These are phyloP conservation scores for Nephrocerus scutellatus DNA, from an alignment of 2,888 invertebrate species.

Conservation along the genomic window DNA sequence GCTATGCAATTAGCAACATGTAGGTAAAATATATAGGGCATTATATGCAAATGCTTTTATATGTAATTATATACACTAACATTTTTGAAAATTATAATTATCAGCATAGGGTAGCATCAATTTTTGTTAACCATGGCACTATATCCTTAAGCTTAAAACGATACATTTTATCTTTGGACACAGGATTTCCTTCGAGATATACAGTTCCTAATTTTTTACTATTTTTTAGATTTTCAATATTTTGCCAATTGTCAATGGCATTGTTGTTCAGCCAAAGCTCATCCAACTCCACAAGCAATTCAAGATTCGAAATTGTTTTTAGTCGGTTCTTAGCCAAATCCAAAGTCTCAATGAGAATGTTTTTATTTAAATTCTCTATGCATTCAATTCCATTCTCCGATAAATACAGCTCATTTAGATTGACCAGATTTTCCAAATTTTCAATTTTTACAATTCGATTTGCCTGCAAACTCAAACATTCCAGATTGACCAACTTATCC, in stretches of 20 bases:
- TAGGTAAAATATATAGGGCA: no score
- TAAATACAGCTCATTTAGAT: slow-evolving; percentile 81
- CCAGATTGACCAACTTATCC: slow-evolving; percentile 62
- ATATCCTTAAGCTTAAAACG: slow-evolving; percentile 83
- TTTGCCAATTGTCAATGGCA: slow-evolving; percentile 75
- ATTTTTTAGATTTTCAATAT: slow-evolving; percentile 63
- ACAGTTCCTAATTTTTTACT: slow-evolving; percentile 71
- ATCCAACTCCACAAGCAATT: slow-evolving; percentile 68
- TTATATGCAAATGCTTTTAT: no score
- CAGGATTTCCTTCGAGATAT: slow-evolving; percentile 90
- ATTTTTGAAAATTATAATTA: slow-evolving; percentile 9
- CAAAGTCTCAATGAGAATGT: slow-evolving; percentile 69
- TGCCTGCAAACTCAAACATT: slow-evolving; percentile 80
- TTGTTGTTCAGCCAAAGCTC: slow-evolving; percentile 98
- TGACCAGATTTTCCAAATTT: slow-evolving; percentile 65
- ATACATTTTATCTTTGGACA: slow-evolving; percentile 77
- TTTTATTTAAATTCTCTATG: slow-evolving; percentile 70
- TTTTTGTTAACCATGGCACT: slow-evolving; percentile 76
- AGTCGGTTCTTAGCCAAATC: slow-evolving; percentile 89
- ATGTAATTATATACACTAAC: slow-evolving; percentile 5
- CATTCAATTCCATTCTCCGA: slow-evolving; percentile 84
- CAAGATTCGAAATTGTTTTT: slow-evolving; percentile 67
- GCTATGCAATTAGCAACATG: no score
- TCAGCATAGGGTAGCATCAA: slow-evolving; percentile 86
- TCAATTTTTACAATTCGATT: slow-evolving; percentile 85